A percentile compares a stretch with the other conserved stretches of the same genome.
These are phyloP conservation scores for Machimus rusticus DNA, from an alignment of 2,888 invertebrate genomes.

Conservation along the genomic window DNA sequence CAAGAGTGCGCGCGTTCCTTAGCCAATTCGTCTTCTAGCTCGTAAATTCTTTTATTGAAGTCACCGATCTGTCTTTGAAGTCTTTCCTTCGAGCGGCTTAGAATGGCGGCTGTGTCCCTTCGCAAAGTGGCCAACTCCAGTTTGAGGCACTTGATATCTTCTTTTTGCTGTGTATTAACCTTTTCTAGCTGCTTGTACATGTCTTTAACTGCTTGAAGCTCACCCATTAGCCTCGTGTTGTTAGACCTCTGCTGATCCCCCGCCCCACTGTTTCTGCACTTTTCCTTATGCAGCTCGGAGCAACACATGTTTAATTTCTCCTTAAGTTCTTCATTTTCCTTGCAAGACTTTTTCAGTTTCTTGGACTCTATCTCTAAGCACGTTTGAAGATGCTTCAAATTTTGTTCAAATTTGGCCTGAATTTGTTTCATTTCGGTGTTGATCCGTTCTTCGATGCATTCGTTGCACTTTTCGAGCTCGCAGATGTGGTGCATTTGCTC, in stretches of 20 bases:
- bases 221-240: neutral
- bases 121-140: neutral
- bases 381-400: constrained; percentile 56
- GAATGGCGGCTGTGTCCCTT: neutral
- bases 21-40: neutral
- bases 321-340: constrained; percentile 55
- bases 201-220: neutral
- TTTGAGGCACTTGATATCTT: neutral
- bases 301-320: constrained; percentile 49
- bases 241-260: neutral
- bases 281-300: constrained; percentile 52
- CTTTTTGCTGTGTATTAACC: neutral
- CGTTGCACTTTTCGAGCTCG: constrained; percentile 58
- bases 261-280: constrained; percentile 8
- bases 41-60: neutral
- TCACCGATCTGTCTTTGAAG: neutral
- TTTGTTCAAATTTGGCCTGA: constrained; percentile 55
- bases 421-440: constrained; percentile 54
- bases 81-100: neutral
- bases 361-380: constrained; percentile 55
- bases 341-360: constrained; percentile 55
- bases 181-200: neutral
- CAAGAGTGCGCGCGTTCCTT: neutral
- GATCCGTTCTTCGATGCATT: constrained; percentile 55
- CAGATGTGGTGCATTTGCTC: constrained; percentile 57